Conservation (phyloP, 2,113 vertebrate species). For the Heterotilapia buettikoferi region DNA sequence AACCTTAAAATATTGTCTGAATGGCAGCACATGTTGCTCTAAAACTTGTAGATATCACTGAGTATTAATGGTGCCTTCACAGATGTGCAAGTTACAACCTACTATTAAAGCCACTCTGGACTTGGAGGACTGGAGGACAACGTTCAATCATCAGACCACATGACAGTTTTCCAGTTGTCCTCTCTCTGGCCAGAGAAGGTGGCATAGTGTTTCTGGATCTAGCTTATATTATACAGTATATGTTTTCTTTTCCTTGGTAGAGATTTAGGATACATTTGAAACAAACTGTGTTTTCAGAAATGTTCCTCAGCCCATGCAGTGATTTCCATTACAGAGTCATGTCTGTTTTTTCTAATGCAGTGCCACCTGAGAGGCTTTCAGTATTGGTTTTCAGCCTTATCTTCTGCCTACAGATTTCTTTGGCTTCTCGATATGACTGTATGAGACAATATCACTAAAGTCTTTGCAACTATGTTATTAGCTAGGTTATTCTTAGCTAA, state of each 20-base stretch:
- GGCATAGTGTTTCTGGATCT: neutral
- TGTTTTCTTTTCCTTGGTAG: neutral
- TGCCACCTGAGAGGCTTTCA: neutral
- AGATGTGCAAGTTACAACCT: neutral
- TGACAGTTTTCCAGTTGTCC: neutral
- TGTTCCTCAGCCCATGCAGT: neutral
- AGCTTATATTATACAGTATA: neutral
- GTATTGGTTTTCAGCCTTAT: neutral
- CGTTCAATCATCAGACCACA: neutral
- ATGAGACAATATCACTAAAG: neutral
- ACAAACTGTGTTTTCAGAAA: neutral
- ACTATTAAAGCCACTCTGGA: neutral
- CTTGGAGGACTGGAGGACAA: neutral
- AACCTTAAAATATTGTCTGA: neutral
- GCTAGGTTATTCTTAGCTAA: neutral
- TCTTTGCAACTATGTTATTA: neutral
- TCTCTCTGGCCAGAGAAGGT: neutral
- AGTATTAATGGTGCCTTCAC: neutral
- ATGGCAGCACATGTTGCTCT: neutral
- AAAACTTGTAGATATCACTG: neutral
- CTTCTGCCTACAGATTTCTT: neutral
- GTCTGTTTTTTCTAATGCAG: neutral
- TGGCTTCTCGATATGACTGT: neutral
- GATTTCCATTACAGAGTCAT: neutral
- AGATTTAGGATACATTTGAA: neutral